Evolutionary conservation across 2,113 vertebrate species (phyloP), one percentile per base, ranked within the genome.

Genomic region (Philantomba maxwellii): DNA sequence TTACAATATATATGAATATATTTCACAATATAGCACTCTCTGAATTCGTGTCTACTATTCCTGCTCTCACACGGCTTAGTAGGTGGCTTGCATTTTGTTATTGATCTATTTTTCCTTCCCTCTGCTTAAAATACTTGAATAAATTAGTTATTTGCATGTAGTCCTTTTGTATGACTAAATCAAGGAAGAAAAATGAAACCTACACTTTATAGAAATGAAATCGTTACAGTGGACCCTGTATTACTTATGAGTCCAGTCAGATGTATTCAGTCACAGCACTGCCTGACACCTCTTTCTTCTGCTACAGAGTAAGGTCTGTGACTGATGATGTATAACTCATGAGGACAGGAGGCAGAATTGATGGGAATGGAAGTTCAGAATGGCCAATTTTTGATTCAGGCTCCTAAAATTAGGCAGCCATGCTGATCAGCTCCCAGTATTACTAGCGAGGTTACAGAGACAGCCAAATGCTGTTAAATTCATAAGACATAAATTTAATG

Each of bases 291-390:
- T 55, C 82, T 84, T 62, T 82, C 60, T 89, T 13, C 8, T 89
- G 64, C 8, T 28, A 60, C 49, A 51, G 62, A 45, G 23, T 73
- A 78, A 96, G 43, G 21, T 26, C 47, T 93, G 30, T 91, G 58
- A 90, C 49, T 91, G 86, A 30, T 91, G 39, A 96, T 70, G 43
- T 89, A 73, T 60, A 39, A 85, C 85, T 85, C 30, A 23, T 39
- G 33, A 86, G 57, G 55, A 80, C 88, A 91, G 45, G 30, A 93
- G 64, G 36, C 30, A 93, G 78, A 92, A 78, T 28, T 78, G 12
- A 86, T 87, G 43, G 73, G 25, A 88, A 90, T 93, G 51, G 70
- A 85, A 93, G 94, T 86, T 95, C 36, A 77, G 26, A 95, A 85
- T 57, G 62, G 13, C 36, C 58, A 78, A 53, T 57, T 91, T 94